These are phyloP conservation scores for Mellilla xanthometata DNA, from an alignment of 2,888 invertebrate species.

Conservation along the genomic window DNA sequence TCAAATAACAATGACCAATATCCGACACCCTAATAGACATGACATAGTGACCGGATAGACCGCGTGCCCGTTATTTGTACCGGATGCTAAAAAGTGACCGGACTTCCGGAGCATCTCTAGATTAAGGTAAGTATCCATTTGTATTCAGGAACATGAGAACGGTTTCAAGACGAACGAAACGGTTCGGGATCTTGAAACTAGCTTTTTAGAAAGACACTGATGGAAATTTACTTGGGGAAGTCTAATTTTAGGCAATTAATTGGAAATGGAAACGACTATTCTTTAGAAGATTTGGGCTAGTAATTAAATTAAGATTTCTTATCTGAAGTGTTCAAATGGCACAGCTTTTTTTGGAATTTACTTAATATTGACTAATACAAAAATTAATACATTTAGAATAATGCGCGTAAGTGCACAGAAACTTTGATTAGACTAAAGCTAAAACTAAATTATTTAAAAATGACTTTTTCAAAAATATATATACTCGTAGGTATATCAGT, in stretches of 20 bases:
- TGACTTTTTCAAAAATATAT: no score
- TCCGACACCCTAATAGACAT: background rate
- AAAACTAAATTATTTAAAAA: no score
- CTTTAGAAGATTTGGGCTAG: no score
- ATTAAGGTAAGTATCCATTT: constrained; percentile 55
- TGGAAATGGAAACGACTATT: background rate
- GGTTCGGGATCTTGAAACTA: constrained; percentile 31
- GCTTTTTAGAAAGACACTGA: constrained; percentile 40
- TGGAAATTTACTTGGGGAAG: constrained; percentile 34
- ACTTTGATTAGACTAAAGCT: no score
- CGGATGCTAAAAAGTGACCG: constrained; percentile 12
- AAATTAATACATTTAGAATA: no score
- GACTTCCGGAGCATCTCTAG: constrained; percentile 10
- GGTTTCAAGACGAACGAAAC: constrained; percentile 17
- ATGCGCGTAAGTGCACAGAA: no score
- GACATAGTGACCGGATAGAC: constrained; percentile 3
- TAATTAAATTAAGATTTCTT: background rate
- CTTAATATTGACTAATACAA: no score
- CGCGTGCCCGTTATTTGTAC: background rate
- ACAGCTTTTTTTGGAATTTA: no score
- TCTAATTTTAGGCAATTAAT: constrained; percentile 32
- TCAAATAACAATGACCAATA: constrained; percentile 4
- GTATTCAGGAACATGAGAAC: constrained; percentile 58
- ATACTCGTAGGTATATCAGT: no score
- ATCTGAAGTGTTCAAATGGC: background rate